phyloP scores from a whole-genome alignment of 2,888 invertebrate species.

The Eudemis profundana region DNA sequence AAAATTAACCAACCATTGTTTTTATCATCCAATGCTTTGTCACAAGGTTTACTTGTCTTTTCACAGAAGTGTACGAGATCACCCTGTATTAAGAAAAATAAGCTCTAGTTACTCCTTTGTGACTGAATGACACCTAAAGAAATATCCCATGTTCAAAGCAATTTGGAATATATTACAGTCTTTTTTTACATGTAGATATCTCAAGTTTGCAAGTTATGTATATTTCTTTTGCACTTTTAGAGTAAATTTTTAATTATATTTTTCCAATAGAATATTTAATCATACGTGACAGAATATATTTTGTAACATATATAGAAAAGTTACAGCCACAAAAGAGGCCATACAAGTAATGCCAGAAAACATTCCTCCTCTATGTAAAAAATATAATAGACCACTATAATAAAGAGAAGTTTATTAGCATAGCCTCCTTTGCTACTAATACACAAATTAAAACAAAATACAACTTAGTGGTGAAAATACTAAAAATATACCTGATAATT shows the following conservation, averaged over 20 bases:
- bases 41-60: slow-evolving; percentile 62
- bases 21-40: slow-evolving; percentile 59
- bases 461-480: not conserved
- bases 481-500: slow-evolving; percentile 88
- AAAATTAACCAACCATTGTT: slow-evolving; percentile 73
- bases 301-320: slow-evolving; percentile 43
- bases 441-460: slow-evolving; percentile 6
- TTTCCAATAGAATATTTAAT: too few species aligned
- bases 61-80: slow-evolving; percentile 64
- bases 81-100: slow-evolving; percentile 63
- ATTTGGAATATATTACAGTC: too few species aligned
- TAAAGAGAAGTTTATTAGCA: slow-evolving; percentile 46
- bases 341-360: slow-evolving; percentile 43
- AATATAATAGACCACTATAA: slow-evolving; percentile 51
- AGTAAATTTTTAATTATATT: too few species aligned
- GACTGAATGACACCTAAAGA: not conserved
- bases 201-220: too few species aligned
- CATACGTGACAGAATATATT: not conserved
- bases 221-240: too few species aligned
- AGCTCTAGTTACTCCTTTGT: slow-evolving; percentile 8
- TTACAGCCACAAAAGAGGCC: slow-evolving; percentile 54
- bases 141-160: not conserved
- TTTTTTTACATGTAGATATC: too few species aligned
- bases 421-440: slow-evolving; percentile 54
- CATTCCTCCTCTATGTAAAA: slow-evolving; percentile 20